These are phyloP conservation scores for Eretmocerus hayati DNA, from an alignment of 2,888 invertebrate species.

Conservation along the genomic window DNA sequence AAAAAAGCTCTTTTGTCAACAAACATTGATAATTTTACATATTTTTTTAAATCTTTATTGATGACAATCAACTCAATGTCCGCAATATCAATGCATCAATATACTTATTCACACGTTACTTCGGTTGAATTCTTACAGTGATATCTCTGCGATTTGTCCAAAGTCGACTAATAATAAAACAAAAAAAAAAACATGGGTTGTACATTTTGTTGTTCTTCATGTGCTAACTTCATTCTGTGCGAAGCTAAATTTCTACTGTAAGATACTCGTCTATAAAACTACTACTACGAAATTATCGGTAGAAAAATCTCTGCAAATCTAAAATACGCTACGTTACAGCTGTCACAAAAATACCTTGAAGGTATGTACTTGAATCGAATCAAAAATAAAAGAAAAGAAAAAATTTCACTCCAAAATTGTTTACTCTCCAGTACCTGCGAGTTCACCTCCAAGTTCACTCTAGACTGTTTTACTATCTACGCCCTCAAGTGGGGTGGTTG, in stretches of 20 bases:
- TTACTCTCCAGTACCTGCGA: slow-evolving; percentile 3
- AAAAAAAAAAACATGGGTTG: slow-evolving; percentile 11
- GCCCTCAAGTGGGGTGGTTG: slow-evolving; percentile 6
- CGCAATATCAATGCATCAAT: slow-evolving; percentile 23
- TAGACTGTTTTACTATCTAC: slow-evolving; percentile 3
- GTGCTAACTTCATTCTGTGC: slow-evolving; percentile 13
- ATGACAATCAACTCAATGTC: too few relatives aligned
- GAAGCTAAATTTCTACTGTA: slow-evolving; percentile 13
- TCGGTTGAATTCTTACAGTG: slow-evolving; percentile 3
- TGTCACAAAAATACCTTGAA: slow-evolving; percentile 13
- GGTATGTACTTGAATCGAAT: background rate
- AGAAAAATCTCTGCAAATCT: slow-evolving; percentile 20
- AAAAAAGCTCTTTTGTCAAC: too few relatives aligned
- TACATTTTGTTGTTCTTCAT: slow-evolving; percentile 10
- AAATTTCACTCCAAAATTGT: slow-evolving; percentile 9
- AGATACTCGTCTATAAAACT: slow-evolving; percentile 12
- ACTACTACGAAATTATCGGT: slow-evolving; percentile 14
- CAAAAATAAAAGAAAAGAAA: background rate
- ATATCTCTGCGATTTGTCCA: slow-evolving; percentile 5
- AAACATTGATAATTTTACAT: slow-evolving; percentile 16
- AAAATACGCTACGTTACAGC: slow-evolving; percentile 6
- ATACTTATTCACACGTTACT: slow-evolving; percentile 21
- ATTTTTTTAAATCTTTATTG: slow-evolving; percentile 19
- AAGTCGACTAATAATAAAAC: slow-evolving; percentile 6
- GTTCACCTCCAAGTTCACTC: slow-evolving; percentile 7